phyloP scores from a whole-genome alignment of 2,113 vertebrate genomes.

The Elephantulus edwardii region DNA sequence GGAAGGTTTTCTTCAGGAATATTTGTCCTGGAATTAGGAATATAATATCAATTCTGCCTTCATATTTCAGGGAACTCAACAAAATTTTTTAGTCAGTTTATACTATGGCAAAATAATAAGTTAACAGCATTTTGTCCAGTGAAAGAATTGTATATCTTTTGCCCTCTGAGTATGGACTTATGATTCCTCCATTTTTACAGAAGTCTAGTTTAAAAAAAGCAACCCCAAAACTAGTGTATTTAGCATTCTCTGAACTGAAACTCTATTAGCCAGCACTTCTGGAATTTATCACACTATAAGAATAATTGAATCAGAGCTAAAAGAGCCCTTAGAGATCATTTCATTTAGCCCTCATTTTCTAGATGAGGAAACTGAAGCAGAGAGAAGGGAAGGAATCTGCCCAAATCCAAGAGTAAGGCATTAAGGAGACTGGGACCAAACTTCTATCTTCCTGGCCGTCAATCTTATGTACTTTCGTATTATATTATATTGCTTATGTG shows the following conservation, averaged over 20 bases:
- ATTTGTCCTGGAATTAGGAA: neutral
- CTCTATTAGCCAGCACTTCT: neutral
- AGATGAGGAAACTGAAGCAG: neutral
- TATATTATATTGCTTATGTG: neutral
- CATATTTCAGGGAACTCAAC: neutral
- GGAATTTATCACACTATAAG: neutral
- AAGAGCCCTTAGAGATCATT: neutral
- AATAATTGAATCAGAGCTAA: neutral
- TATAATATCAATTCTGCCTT: neutral
- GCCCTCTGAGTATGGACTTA: neutral
- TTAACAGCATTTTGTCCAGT: neutral
- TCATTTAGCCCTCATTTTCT: neutral
- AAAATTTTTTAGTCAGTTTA: neutral
- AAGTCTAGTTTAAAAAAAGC: no score
- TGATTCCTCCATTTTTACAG: conserved; percentile 2
- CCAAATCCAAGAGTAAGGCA: neutral
- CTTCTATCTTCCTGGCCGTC: neutral
- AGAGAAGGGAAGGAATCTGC: neutral
- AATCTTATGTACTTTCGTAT: neutral
- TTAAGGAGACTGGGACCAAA: neutral
- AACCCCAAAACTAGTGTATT: conserved; percentile 24
- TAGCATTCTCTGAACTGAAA: conserved; percentile 22
- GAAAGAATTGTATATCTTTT: conserved; percentile 11
- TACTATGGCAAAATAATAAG: neutral
- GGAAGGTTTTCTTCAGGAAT: neutral